A percentile compares a stretch with the other conserved stretches of the same genome.
Evolutionary conservation across 2,888 invertebrate species (phyloP).

Genomic region (Ischnura elegans): DNA sequence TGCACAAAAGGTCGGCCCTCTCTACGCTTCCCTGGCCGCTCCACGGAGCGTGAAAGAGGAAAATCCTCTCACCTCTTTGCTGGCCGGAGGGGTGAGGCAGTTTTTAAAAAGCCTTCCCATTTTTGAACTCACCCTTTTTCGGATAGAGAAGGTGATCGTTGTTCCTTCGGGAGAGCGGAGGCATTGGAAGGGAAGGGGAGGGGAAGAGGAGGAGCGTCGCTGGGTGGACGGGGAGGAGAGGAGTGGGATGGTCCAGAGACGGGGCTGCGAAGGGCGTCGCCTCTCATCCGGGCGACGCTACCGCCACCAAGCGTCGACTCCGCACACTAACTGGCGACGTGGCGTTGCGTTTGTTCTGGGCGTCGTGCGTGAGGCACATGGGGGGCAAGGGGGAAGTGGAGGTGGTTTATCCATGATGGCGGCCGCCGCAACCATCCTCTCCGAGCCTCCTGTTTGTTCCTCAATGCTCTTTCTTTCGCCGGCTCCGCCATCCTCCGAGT

Average conservation of each 20-base stretch:
- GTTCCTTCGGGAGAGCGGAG: constrained; percentile 18
- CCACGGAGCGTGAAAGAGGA: neutral
- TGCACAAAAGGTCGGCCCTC: constrained; percentile 42
- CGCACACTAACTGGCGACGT: neutral
- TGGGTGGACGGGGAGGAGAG: neutral
- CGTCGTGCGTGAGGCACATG: neutral
- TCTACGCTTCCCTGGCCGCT: constrained; percentile 20
- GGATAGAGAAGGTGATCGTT: neutral
- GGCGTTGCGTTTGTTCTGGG: neutral
- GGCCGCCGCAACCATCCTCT: constrained; percentile 37
- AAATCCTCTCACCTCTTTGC: neutral
- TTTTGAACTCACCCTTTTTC: neutral
- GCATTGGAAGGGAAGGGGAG: neutral
- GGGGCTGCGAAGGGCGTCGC: constrained; percentile 51
- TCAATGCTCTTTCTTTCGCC: neutral
- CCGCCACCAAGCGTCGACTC: constrained; percentile 1
- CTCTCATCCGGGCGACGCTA: constrained; percentile 57
- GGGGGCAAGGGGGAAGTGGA: neutral
- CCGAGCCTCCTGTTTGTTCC: neutral
- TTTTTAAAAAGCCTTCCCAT: neutral
- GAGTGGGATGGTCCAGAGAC: constrained; percentile 37
- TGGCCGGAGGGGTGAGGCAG: neutral
- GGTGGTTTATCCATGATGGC: constrained; percentile 19
- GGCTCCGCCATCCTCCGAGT: neutral
- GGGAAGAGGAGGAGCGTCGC: constrained; percentile 36